Evolutionary conservation across 2,888 invertebrate genomes (phyloP), one percentile per base, ranked within the genome.

Genomic region (Metopia argyrocephala): DNA sequence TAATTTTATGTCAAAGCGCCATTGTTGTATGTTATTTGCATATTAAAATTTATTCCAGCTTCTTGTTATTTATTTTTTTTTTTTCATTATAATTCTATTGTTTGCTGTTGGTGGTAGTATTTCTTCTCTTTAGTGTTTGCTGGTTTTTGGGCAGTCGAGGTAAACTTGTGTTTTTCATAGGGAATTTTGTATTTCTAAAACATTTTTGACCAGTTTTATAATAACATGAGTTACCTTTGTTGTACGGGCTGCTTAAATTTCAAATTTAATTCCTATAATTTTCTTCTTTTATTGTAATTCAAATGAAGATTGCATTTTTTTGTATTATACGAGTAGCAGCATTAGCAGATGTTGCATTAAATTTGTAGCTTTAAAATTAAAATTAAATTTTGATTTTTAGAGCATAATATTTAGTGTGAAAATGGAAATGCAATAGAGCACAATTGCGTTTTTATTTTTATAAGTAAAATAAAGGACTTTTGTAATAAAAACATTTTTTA

Each of bases 1-100:
- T 75, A 78, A 78, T 70, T 81, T 81, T 78, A 81, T 81, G 15
- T 38, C 9, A 9, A 78, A 81, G 74, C 50, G 66, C 70, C 66
- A 81, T 81, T 81, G 81, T 81, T 38, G 38, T 38, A 75, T 81
- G 78, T 78, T 70, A 81, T 81, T 81, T 81, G 81, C 78, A 81
- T 81, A 74, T 81, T 75, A 78, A 81, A 81, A 81, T 81, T 66
- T 81, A 78, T 81, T 81, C 78, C 56, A 78, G 15, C 12, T 64
- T 38, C 38, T 31, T 59, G 15, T 68, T 69, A 62, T 76, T 69
- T 2, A 54, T 54, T 18, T 25, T 52, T 31, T 25, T 50, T 57
- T 18, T 15, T 46, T 21, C 2, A 45, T 23, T 9, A 38, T n/a
- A 54, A 21, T 38, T 68, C 23, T 61, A 52, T 38, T 54, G 15